Percentiles rank a stretch among this genome's conserved stretches.
These are phyloP conservation scores for Plecturocebus donacophilus DNA, from an alignment of 2,113 vertebrate species.

Conservation along the genomic window DNA sequence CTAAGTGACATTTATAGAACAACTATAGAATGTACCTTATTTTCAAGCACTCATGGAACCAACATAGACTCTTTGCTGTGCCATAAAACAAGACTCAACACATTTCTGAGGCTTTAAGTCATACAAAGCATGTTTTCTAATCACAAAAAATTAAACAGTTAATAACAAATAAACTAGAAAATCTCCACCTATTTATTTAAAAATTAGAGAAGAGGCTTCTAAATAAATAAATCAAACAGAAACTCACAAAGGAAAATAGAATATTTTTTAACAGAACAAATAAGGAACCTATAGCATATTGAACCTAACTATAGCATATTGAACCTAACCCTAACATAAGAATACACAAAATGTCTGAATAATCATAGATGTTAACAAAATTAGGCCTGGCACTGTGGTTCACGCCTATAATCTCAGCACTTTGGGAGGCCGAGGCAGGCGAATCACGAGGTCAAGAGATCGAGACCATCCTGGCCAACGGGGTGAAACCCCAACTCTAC, in stretches of 20 bases:
- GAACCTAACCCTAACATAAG: neutral
- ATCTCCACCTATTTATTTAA: neutral
- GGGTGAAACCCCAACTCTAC: no score
- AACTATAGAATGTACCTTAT: neutral
- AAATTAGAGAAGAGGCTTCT: neutral
- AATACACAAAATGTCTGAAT: neutral
- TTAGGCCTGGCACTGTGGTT: neutral
- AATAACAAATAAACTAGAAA: neutral
- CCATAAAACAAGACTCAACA: neutral
- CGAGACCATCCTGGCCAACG: no score
- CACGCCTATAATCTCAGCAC: no score
- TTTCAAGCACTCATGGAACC: neutral
- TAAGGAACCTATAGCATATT: neutral
- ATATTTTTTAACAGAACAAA: neutral
- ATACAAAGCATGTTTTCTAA: neutral
- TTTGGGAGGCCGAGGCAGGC: no score
- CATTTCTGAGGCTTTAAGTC: neutral
- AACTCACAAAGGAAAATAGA: neutral
- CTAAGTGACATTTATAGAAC: neutral
- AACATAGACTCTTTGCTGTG: neutral
- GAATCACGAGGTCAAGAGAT: no score
- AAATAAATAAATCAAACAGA: neutral
- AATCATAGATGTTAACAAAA: neutral
- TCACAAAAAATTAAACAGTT: neutral
- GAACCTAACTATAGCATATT: neutral